Evolutionary conservation across 2,888 invertebrate genomes (phyloP), one percentile per base, ranked within the genome.

Genomic region (Parelbella ahira): DNA sequence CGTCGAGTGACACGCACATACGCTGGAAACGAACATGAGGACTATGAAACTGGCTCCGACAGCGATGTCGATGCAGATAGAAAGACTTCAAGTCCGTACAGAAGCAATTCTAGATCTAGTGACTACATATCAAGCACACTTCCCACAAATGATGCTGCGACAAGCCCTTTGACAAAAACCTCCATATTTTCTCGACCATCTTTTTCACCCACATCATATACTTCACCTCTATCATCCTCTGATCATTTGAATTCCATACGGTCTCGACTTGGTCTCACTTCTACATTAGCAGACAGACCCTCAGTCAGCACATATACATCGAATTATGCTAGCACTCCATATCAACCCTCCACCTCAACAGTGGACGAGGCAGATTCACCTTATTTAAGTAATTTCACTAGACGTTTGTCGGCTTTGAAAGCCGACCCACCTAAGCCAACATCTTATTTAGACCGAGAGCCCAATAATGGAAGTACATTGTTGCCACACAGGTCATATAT

Each of bases 11-110:
- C 88, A 2, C 86, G 84, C 38, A 88, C 89, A 0, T 76, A 86
- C 24, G 81, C 77, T 1, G 51, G 67, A 0, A 74, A 79, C 6
- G 84, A 88, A 3, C 81, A 74, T 39, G 91, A 91, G 49, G 92
- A 91, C 30, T 89, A 91, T 50, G 93, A 93, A 59, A 92, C 92
- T 0, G 92, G 92, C 3, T 93, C 92, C 0, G 93, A 93, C 61
- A 92, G 92, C 11, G 93, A 93, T 60, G 88, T 91, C 0, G 91
- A 91, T 33, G 67, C 60, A 6, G 88, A 88, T 5, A 83, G 80
- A 51, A 84, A 83, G 57, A 74, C 73, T 0, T 56, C 80, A 0
- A 64, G 75, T 5, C 67, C 80, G 0, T 70, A 70, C 45, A 67
- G 82, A 23, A 82, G 76, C 53, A 72, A 65, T 50, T 82, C 78